Evolutionary conservation across 2,797 vertebrate genomes (phyloP), one percentile per base, ranked within the genome.

Genomic region (Anguilla megastoma): DNA sequence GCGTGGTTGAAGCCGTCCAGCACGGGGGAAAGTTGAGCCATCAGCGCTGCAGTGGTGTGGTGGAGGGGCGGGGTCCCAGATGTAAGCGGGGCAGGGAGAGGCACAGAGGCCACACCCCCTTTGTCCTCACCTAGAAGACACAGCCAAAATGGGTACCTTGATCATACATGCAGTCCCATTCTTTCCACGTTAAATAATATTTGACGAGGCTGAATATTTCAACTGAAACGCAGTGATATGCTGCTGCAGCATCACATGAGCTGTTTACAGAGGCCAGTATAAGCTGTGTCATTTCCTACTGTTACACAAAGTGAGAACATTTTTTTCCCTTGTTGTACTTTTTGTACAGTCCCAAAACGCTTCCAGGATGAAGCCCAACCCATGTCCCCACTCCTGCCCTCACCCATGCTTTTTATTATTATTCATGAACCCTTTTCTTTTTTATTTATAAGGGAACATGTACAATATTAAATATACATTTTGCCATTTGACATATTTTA

Each of bases 1-100:
- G 96, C 97, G 87, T 91, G 94, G 86, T 97, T 98, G 93, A 98
- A 97, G 90, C 92, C 95, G 52, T 93, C 93, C 93, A 98, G 96
- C 66, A 97, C 0, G 0, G 97, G 97, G 85, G 94, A 95, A 33
- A 99, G 94, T 90, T 97, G 96, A 52, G 92, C 95, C 92, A 95
- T 92, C 27, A 99, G 93, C 88, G 97, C 94, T 0, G 90, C 93
- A 89, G 97, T 94, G 88, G 97, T 30, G 0, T 96, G 91, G 10
- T 94, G 94, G 58, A 94, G 94, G n/a, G 92, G 91, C 9, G 96
- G 91, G 45, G 88, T 90, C 2, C 91, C 90, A 0, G 92, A 66
- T 83, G 88, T 54, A 7, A 87, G 93, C 92, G 93, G 94, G 90
- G 91, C 92, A 56, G 27, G 14, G 85, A 54, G 69, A 87, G 76